Evolutionary conservation across 2,888 invertebrate genomes (phyloP), one percentile per base, ranked within the genome.

Genomic region (Mimachlamys varia): DNA sequence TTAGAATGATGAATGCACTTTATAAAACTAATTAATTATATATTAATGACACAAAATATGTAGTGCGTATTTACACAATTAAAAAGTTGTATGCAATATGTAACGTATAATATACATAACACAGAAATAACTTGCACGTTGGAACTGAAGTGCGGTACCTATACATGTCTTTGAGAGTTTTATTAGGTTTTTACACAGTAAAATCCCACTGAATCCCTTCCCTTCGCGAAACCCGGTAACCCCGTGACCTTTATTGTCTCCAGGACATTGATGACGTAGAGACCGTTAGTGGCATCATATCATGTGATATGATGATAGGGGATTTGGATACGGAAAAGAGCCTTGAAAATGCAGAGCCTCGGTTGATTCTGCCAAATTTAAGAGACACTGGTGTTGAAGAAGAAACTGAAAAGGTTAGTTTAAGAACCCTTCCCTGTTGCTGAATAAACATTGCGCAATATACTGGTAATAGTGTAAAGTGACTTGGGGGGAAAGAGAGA

Each of bases 211-310:
- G 76, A 33, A 76, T 76, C 76, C 76, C 76, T 76, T 76, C 76
- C 76, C 76, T 76, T 76, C 50, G 55, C 90, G 88, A 88, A 90
- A 88, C 50, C 88, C 58, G 38, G 49, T 88, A 55, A 44, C 62
- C n/a, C 88, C 90, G 88, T 89, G 89, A 37, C 58, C 53, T 90
- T 90, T 90, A 88, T 90, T 90, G 90, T 90, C 89, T 88, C 88
- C 55, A 89, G 33, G 93, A 93, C 55, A 92, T 93, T 92, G 92
- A 94, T 88, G 92, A 93, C 17, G 90, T 93, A 17, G 93, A 93
- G 88, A 92, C 93, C 38, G 90, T 93, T 19, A 93, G 93, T 91
- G 93, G 92, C 89, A 93, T 93, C 89, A 92, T 90, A 89, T 92
- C 92, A 89, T 92, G 92, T 91, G 93, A 93, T 92, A 92, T 92